phyloP scores from a whole-genome alignment of 2,888 invertebrate genomes.

The Xanthostigma xanthostigma region DNA sequence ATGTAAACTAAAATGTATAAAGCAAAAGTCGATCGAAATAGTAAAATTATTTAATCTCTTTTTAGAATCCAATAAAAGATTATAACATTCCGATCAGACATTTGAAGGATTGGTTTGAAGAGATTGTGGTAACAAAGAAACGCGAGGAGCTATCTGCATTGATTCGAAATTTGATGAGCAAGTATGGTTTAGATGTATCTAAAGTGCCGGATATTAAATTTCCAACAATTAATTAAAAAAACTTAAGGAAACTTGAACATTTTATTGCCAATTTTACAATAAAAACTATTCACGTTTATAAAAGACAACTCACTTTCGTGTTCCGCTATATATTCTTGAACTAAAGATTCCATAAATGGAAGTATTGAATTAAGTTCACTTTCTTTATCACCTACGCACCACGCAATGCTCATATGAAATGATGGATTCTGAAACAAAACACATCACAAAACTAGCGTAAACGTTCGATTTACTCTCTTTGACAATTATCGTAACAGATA shows the following conservation, averaged over 20 bases:
- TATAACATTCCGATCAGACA: conserved; percentile 72
- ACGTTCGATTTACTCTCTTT: too few relatives aligned
- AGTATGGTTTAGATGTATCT: conserved; percentile 51
- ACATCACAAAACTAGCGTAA: neutral
- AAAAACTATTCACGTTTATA: conserved; percentile 36
- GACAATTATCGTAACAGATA: neutral
- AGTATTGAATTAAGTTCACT: conserved; percentile 31
- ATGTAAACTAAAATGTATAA: neutral
- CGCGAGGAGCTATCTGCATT: conserved; percentile 73
- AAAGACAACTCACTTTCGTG: conserved; percentile 29
- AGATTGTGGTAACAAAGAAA: conserved; percentile 68
- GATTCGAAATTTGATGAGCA: conserved; percentile 57
- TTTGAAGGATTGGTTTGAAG: conserved; percentile 74
- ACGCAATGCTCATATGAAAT: conserved; percentile 72
- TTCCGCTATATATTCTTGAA: conserved; percentile 24
- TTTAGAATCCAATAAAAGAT: conserved; percentile 65
- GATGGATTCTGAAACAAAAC: conserved; percentile 53
- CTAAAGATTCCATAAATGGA: conserved; percentile 32
- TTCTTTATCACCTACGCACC: conserved; percentile 57
- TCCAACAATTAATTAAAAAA: conserved; percentile 61
- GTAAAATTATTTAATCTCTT: too few relatives aligned
- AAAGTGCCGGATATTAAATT: conserved; percentile 56
- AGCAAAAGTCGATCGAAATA: neutral
- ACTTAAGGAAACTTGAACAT: conserved; percentile 42
- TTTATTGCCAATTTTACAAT: conserved; percentile 66